phyloP scores from a whole-genome alignment of 2,113 vertebrate genomes.

The Lathamus discolor region DNA sequence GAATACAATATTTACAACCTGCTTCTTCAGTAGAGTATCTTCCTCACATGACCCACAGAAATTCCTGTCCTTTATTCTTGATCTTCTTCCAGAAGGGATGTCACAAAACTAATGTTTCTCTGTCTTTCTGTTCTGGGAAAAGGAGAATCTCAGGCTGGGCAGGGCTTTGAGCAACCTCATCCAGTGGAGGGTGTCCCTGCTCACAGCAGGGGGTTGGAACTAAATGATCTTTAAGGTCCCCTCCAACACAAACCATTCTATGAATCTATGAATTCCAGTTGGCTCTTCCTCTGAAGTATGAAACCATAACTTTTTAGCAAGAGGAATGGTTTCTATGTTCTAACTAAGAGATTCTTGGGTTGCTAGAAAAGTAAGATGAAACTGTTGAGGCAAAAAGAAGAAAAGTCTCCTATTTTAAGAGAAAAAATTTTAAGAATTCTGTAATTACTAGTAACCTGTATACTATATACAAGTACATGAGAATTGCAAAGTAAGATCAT shows the following conservation, averaged over 20 bases:
- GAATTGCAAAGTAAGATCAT: background rate
- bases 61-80: background rate
- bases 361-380: background rate
- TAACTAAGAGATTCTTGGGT: background rate
- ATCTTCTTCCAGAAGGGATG: background rate
- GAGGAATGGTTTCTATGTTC: background rate
- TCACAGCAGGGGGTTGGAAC: background rate
- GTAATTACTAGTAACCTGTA: background rate
- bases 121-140: background rate
- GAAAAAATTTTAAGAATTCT: background rate
- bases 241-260: background rate
- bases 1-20: background rate
- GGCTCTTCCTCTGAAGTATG: background rate
- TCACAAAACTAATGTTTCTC: background rate
- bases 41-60: background rate
- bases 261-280: background rate
- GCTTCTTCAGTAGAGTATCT: background rate
- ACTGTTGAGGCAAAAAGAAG: background rate
- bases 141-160: background rate
- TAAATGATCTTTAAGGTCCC: background rate
- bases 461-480: background rate
- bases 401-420: background rate
- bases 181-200: background rate
- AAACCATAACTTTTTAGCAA: background rate
- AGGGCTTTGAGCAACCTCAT: background rate